A percentile compares a stretch with the other conserved stretches of the same genome.
phyloP scores from a whole-genome alignment of 2,888 invertebrate species.

The Acleris cristana region DNA sequence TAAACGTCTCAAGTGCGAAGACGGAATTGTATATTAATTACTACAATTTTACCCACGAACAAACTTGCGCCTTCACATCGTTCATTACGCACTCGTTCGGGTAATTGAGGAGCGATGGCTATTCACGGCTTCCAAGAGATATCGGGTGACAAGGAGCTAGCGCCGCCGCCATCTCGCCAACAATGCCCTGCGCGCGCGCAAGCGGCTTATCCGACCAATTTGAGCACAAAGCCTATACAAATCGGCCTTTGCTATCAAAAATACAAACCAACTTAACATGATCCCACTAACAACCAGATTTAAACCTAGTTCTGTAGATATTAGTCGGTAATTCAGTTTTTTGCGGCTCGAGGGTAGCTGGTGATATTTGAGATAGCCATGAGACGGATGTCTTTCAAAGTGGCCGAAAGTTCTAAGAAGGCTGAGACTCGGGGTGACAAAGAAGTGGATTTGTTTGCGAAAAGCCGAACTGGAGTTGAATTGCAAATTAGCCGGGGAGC shows the following conservation, averaged over 20 bases:
- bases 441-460: slow-evolving; percentile 14
- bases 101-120: neutral
- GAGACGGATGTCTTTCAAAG: slow-evolving; percentile 36
- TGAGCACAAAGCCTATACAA: slow-evolving; percentile 57
- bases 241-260: slow-evolving; percentile 59
- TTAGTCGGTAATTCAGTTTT: neutral
- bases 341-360: neutral
- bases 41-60: neutral
- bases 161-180: slow-evolving; percentile 53
- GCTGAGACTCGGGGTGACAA: slow-evolving; percentile 12
- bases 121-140: slow-evolving; percentile 16
- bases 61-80: neutral
- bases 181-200: slow-evolving; percentile 56
- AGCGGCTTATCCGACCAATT: slow-evolving; percentile 69
- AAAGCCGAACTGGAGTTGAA: neutral
- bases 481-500: too few species aligned
- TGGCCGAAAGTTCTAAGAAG: slow-evolving; percentile 36
- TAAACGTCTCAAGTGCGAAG: too few species aligned
- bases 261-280: slow-evolving; percentile 34
- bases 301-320: neutral
- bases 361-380: slow-evolving; percentile 59
- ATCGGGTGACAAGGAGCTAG: slow-evolving; percentile 26
- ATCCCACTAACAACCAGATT: neutral
- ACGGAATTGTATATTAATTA: too few species aligned
- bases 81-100: neutral